These are phyloP conservation scores for Yasuhikotakia modesta DNA, from an alignment of 2,797 vertebrate species.

Conservation along the genomic window DNA sequence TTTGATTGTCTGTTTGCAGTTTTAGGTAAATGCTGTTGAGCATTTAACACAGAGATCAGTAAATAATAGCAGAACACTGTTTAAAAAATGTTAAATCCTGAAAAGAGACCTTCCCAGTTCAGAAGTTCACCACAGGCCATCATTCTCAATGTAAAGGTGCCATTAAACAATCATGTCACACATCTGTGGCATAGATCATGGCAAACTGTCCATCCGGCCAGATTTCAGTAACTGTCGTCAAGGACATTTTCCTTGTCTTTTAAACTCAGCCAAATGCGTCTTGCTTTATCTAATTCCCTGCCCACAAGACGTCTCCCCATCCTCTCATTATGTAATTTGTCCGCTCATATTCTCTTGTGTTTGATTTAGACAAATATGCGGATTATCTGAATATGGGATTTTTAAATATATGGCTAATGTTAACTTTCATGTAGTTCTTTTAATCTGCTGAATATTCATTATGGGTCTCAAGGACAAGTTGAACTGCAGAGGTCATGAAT, in stretches of 20 bases:
- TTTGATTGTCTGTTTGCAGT: neutral
- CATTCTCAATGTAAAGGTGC: neutral
- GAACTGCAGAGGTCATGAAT: conserved; percentile 80
- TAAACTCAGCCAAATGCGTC: conserved; percentile 75
- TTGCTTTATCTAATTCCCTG: conserved; percentile 74
- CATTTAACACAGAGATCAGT: neutral
- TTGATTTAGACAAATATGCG: conserved; percentile 84
- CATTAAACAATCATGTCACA: neutral
- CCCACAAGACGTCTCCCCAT: conserved; percentile 73
- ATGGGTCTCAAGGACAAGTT: conserved; percentile 78
- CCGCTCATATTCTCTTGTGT: conserved; percentile 79
- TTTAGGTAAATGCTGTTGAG: neutral
- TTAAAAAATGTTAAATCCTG: neutral
- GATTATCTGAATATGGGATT: conserved; percentile 81
- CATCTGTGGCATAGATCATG: neutral
- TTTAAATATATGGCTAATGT: conserved; percentile 83
- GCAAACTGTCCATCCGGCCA: conserved; percentile 15
- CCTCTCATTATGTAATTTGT: conserved; percentile 78
- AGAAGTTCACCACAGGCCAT: neutral
- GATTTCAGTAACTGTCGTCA: conserved; percentile 77
- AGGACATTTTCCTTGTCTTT: conserved; percentile 72
- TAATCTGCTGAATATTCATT: conserved; percentile 85
- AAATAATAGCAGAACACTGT: neutral
- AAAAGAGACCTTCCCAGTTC: neutral
- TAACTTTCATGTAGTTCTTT: conserved; percentile 81